Evolutionary conservation across 2,888 invertebrate species (phyloP).

Genomic region (Gymnocheta viridis): DNA sequence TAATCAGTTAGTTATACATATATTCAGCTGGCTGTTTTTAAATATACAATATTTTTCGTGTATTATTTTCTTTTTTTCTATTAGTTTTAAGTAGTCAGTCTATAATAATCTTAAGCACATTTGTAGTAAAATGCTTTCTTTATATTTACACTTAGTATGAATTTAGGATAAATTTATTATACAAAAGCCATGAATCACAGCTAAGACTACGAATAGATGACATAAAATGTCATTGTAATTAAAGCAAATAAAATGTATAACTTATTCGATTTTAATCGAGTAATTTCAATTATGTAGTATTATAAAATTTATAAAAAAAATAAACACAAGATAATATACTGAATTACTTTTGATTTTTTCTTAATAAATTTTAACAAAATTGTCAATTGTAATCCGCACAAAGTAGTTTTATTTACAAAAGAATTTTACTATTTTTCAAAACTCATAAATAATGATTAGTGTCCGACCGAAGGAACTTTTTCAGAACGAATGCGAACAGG

Average conservation of each 20-base stretch:
- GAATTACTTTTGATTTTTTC: not conserved
- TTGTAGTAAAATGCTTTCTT: constrained; percentile 27
- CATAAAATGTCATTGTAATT: constrained; percentile 48
- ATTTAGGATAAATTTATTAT: constrained; percentile 17
- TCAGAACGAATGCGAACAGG: too few relatives aligned
- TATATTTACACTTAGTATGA: not conserved
- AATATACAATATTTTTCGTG: not conserved
- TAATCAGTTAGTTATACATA: constrained; percentile 2
- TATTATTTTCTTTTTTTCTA: not conserved
- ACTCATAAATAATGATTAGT: too few relatives aligned
- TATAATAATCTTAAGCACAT: constrained; percentile 16
- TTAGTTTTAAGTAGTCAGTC: constrained; percentile 31
- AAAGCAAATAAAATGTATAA: constrained; percentile 23
- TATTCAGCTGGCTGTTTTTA: constrained; percentile 35
- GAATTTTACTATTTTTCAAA: too few relatives aligned
- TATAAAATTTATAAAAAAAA: constrained; percentile 27
- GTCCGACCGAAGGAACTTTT: too few relatives aligned
- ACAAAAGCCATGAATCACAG: constrained; percentile 19
- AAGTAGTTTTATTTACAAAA: too few relatives aligned
- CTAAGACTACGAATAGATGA: not conserved
- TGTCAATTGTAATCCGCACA: not conserved
- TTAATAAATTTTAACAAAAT: constrained; percentile 17
- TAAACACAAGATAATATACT: not conserved
- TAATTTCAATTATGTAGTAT: constrained; percentile 1
- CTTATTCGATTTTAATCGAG: constrained; percentile 16